Base-by-base conservation (phyloP, 1,140 invertebrate genomes). In the Hylaeus anthracinus region DNA sequence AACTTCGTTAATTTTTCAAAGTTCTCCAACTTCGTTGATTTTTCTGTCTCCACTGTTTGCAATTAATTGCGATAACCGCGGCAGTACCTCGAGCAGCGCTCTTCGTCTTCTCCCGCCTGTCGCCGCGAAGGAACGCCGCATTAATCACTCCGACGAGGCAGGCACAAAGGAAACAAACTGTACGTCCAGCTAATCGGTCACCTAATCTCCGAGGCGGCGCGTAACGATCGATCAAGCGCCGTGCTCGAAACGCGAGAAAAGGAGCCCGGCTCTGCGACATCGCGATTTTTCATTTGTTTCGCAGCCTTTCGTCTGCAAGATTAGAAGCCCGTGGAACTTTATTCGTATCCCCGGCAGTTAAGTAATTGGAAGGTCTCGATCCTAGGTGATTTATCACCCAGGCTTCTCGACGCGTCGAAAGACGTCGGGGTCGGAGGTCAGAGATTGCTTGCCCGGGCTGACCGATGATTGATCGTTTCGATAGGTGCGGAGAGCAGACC, bases 391-490 rank as follows among this genome's bases (percentile, higher is more conserved):
- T 87, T 89, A 89, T 89, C 83, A 89, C 26, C 87, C 67, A 12
- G 69, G 72, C 63, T 85, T 63, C 85, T 85, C 79, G 86, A 88
- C 79, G 82, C 77, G 71, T 39, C 70, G 80, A 79, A 84, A 84
- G 72, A 72, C 79, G 86, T 82, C 26, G 82, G 70, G 72, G 72
- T 85, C 76, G 79, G 78, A 81, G 71, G 56, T 53, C 72, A 72
- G 82, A 87, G 81, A 87, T 87, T 81, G 77, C 84, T 26, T 86
- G 61, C 73, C 70, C 37, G 39, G 73, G 72, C 75, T 88, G 85
- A 88, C 87, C 88, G 87, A 86, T 89, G 88, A 89, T 89, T 83
- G 88, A 89, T 89, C 87, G 87, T 82, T 83, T 69, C 78, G 75
- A 88, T 88, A 88, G 79, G 63, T 83, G 81, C 56, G 61, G 70